phyloP scores from a whole-genome alignment of 2,888 invertebrate species.

The Diloba caeruleocephala region DNA sequence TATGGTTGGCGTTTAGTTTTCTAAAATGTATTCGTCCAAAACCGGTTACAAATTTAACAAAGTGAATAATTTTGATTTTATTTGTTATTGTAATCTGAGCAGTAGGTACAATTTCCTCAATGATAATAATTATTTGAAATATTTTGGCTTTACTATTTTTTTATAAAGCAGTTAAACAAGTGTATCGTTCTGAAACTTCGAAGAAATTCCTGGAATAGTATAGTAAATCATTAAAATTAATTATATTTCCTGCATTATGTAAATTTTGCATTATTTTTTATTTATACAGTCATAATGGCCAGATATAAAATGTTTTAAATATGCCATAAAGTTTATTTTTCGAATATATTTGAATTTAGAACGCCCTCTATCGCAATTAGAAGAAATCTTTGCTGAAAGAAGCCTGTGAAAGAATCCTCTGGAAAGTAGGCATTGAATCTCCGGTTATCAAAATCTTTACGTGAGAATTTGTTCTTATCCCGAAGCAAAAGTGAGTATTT shows the following conservation, averaged over 20 bases:
- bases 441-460: constrained; percentile 88
- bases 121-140: too few species aligned
- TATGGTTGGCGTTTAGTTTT: constrained; percentile 22
- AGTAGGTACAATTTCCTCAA: too few species aligned
- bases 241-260: constrained; percentile 2
- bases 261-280: constrained; percentile 2
- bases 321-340: constrained; percentile 63
- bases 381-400: constrained; percentile 82
- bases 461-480: constrained; percentile 85
- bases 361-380: constrained; percentile 82
- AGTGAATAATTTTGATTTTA: background rate
- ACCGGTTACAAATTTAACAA: background rate
- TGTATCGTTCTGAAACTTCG: too few species aligned
- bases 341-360: constrained; percentile 80
- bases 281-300: constrained; percentile 49
- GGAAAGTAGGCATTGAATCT: constrained; percentile 87
- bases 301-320: constrained; percentile 47
- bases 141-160: too few species aligned
- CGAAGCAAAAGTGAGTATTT: constrained; percentile 86
- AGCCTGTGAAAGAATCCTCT: constrained; percentile 89
- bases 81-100: too few species aligned
- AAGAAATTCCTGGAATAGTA: background rate
- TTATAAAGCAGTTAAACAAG: too few species aligned
- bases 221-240: background rate
- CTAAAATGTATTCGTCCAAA: constrained; percentile 19